phyloP scores from a whole-genome alignment of 2,113 vertebrate genomes.

The Coryphaenoides rupestris region DNA sequence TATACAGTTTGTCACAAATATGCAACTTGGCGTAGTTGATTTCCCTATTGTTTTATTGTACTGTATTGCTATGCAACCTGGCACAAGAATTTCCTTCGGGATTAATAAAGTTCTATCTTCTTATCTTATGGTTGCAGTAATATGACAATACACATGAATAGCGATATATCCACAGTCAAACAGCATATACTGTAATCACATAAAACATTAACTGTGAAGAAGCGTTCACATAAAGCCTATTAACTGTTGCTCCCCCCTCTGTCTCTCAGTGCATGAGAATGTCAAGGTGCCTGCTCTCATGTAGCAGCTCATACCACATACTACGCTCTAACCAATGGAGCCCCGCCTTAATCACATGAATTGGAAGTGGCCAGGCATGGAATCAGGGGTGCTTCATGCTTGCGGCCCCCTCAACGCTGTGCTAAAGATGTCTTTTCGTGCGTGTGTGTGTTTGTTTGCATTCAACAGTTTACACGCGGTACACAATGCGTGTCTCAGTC shows the following conservation, averaged over 20 bases:
- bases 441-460: neutral
- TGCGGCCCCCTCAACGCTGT: neutral
- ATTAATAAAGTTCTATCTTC: too few relatives aligned
- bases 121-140: too few relatives aligned
- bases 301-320: neutral
- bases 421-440: neutral
- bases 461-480: too few relatives aligned
- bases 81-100: too few relatives aligned
- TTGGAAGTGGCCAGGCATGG: slow-evolving; percentile 59
- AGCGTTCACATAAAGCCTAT: neutral
- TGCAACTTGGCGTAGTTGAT: too few relatives aligned
- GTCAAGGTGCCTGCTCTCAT: slow-evolving; percentile 11
- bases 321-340: slow-evolving; percentile 62
- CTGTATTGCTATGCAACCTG: too few relatives aligned
- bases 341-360: slow-evolving; percentile 70
- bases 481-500: neutral
- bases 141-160: too few relatives aligned
- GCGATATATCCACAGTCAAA: too few relatives aligned
- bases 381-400: slow-evolving; percentile 62
- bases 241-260: neutral
- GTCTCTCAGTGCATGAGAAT: slow-evolving; percentile 19
- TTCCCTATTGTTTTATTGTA: too few relatives aligned
- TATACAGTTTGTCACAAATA: too few relatives aligned
- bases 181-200: too few relatives aligned
- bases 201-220: too few relatives aligned